A percentile compares a stretch with the other conserved stretches of the same genome.
phyloP scores from a whole-genome alignment of 2,888 invertebrate genomes.

The Lasioglossum morio region DNA sequence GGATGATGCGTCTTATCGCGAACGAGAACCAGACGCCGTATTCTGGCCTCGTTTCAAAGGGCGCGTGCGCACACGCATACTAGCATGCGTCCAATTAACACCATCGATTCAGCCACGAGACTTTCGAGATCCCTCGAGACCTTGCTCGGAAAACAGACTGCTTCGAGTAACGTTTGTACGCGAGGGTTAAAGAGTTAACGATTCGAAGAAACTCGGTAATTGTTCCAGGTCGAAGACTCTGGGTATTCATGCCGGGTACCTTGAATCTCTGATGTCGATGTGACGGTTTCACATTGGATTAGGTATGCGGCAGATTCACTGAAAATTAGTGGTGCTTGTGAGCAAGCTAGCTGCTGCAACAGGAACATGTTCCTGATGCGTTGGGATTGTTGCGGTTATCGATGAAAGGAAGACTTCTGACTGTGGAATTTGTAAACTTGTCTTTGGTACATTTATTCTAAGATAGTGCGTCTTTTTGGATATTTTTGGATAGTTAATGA shows the following conservation, averaged over 20 bases:
- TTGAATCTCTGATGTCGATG: neutral
- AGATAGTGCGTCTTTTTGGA: neutral
- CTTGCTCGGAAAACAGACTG: neutral
- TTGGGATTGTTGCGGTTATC: neutral
- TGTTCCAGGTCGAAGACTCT: neutral
- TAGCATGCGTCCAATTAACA: neutral
- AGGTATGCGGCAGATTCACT: neutral
- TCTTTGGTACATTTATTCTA: neutral
- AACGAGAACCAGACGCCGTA: neutral
- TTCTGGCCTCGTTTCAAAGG: neutral
- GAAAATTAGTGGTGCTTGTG: neutral
- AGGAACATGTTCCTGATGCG: neutral
- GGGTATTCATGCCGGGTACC: neutral
- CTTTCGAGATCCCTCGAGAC: neutral
- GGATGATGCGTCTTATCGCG: slow-evolving; percentile 29
- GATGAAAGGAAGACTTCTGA: neutral
- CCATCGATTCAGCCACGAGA: neutral
- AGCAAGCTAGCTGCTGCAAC: neutral
- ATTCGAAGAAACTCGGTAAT: neutral
- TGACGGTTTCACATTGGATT: neutral
- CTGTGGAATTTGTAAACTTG: neutral
- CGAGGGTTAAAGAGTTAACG: neutral
- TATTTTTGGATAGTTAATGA: neutral
- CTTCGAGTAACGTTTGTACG: neutral
- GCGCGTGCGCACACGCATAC: neutral